phyloP scores from a whole-genome alignment of 2,888 invertebrate species.

The Bombylius discolor region DNA sequence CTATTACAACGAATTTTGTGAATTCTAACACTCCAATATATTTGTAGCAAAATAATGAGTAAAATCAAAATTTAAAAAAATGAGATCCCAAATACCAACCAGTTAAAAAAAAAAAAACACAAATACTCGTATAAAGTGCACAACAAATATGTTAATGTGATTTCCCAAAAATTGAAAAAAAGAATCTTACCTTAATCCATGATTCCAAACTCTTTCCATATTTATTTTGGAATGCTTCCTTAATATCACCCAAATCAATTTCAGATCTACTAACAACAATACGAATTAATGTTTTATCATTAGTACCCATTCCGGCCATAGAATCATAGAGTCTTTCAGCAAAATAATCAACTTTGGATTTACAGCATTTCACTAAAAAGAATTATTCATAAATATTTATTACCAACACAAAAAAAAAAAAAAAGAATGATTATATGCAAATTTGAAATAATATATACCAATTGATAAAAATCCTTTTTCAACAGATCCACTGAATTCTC shows the following conservation, averaged over 20 bases:
- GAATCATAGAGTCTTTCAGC: constrained; percentile 80
- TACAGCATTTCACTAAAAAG: constrained; percentile 66
- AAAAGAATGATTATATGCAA: not conserved
- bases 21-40: too few relatives aligned
- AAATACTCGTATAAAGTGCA: too few relatives aligned
- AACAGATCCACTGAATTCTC: constrained; percentile 77
- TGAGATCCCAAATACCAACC: not conserved
- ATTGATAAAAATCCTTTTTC: constrained; percentile 79
- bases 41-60: too few relatives aligned
- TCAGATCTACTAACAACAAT: constrained; percentile 83
- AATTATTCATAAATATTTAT: not conserved
- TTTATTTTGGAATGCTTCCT: constrained; percentile 73
- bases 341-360: constrained; percentile 82
- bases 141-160: too few relatives aligned
- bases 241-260: constrained; percentile 86
- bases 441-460: constrained; percentile 44
- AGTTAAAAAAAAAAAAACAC: not conserved
- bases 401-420: not conserved
- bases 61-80: too few relatives aligned
- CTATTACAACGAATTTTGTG: too few relatives aligned
- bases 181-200: constrained; percentile 62
- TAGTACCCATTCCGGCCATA: constrained; percentile 80
- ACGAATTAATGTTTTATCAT: constrained; percentile 82
- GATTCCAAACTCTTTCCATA: constrained; percentile 72
- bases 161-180: not conserved